Percentiles rank a stretch among this genome's conserved stretches.
phyloP scores from a whole-genome alignment of 2,888 invertebrate genomes.

The Trichogramma dendrolimi region DNA sequence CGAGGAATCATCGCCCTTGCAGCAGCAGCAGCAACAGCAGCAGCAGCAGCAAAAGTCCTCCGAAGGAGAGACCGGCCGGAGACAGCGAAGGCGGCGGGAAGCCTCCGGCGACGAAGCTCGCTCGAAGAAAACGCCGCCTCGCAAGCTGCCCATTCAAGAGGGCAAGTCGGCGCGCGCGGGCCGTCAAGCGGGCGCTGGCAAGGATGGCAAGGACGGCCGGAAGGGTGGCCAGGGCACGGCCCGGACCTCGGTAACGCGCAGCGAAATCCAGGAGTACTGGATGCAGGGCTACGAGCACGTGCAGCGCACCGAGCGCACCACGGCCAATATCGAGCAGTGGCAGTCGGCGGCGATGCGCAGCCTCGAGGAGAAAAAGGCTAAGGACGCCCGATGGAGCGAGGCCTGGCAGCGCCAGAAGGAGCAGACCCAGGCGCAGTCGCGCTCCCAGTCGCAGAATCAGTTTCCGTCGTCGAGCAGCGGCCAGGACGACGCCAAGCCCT shows the following conservation, averaged over 20 bases:
- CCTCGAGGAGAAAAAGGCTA: slow-evolving; percentile 30
- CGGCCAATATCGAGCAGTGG: slow-evolving; percentile 46
- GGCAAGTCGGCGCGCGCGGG: slow-evolving; percentile 17
- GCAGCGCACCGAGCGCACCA: slow-evolving; percentile 36
- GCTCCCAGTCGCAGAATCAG: not conserved
- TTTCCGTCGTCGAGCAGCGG: not conserved
- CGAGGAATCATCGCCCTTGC: slow-evolving; percentile 37
- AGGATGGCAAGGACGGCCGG: slow-evolving; percentile 27
- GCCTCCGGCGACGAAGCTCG: slow-evolving; percentile 33
- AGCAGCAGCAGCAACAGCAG: slow-evolving; percentile 38
- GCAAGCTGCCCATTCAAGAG: slow-evolving; percentile 44
- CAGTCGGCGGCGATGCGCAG: slow-evolving; percentile 38
- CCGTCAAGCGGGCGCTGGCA: slow-evolving; percentile 31
- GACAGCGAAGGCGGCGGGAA: slow-evolving; percentile 29
- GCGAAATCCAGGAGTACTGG: slow-evolving; percentile 33
- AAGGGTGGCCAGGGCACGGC: slow-evolving; percentile 25
- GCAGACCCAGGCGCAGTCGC: slow-evolving; percentile 4
- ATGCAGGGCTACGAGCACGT: slow-evolving; percentile 32
- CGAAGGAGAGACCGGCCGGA: slow-evolving; percentile 38
- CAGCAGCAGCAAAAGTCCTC: slow-evolving; percentile 35
- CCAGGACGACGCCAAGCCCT: slow-evolving; percentile 45
- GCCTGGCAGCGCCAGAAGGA: slow-evolving; percentile 24
- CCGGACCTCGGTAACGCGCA: slow-evolving; percentile 29
- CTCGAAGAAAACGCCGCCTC: slow-evolving; percentile 34
- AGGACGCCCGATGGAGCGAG: slow-evolving; percentile 22